phyloP scores from a whole-genome alignment of 2,113 vertebrate genomes.

The Hippocampus guttulatus region DNA sequence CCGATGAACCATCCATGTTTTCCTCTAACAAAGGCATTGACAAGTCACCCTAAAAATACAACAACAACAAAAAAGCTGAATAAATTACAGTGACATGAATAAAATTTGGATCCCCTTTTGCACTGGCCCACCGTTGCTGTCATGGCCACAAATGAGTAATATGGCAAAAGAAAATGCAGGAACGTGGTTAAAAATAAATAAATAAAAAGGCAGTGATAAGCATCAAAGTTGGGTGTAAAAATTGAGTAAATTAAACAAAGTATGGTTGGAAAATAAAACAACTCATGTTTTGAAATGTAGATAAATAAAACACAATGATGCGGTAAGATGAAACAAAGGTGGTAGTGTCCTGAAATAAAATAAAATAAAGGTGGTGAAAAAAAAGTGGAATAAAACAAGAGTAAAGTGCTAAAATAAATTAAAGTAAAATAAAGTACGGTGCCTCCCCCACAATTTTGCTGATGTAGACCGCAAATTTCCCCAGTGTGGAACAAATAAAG shows the following conservation, averaged over 20 bases:
- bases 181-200: background rate
- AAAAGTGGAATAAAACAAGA: background rate
- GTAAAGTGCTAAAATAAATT: background rate
- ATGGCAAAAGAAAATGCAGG: background rate
- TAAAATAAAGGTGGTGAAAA: no score
- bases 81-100: background rate
- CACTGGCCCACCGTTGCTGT: no score
- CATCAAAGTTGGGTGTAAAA: background rate
- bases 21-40: conserved; percentile 83
- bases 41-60: conserved; percentile 77
- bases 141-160: no score
- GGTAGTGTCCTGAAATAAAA: no score
- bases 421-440: background rate
- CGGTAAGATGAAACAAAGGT: background rate
- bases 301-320: background rate
- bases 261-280: no score
- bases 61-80: conserved; percentile 7
- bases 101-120: no score
- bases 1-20: conserved; percentile 85
- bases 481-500: no score
- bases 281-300: no score
- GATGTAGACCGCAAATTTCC: no score
- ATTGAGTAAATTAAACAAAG: background rate
- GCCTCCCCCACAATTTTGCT: no score
- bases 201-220: no score